phyloP scores from a whole-genome alignment of 2,113 vertebrate genomes.

The Bufo gargarizans region DNA sequence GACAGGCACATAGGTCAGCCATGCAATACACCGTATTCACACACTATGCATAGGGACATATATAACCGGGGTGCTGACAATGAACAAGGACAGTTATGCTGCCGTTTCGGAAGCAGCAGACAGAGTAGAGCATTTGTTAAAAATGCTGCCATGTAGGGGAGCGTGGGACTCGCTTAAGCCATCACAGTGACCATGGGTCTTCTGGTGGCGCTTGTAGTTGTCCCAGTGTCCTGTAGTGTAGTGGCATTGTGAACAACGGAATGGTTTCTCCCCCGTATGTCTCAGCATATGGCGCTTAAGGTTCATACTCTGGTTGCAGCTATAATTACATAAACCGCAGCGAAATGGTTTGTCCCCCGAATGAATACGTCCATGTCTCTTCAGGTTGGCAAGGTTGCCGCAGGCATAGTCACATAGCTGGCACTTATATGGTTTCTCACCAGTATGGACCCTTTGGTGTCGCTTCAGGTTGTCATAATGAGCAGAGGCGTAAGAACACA shows the following conservation, averaged over 20 bases:
- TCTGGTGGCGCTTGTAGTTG: conserved; percentile 98
- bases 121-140: not conserved
- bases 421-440: conserved; percentile 92
- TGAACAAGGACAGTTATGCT: not conserved
- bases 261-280: conserved; percentile 94
- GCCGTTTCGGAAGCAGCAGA: not conserved
- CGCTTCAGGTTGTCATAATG: conserved; percentile 98
- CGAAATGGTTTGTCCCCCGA: conserved; percentile 95
- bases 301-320: conserved; percentile 99
- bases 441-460: conserved; percentile 90
- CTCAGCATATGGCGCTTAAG: conserved; percentile 97
- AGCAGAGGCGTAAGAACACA: conserved; percentile 92
- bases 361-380: conserved; percentile 94
- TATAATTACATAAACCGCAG: conserved; percentile 92
- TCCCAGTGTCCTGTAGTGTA: conserved; percentile 99
- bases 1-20: not conserved
- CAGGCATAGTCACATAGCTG: conserved; percentile 93
- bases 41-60: not conserved
- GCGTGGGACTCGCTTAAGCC: conserved; percentile 78
- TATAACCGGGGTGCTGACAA: no score
- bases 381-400: conserved; percentile 96
- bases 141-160: not conserved
- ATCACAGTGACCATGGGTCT: conserved; percentile 88
- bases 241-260: conserved; percentile 88
- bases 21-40: conserved; percentile 22